Percentiles rank a stretch among this genome's conserved stretches.
Evolutionary conservation across 2,888 invertebrate genomes (phyloP).

Genomic region (Xestia c-nigrum): DNA sequence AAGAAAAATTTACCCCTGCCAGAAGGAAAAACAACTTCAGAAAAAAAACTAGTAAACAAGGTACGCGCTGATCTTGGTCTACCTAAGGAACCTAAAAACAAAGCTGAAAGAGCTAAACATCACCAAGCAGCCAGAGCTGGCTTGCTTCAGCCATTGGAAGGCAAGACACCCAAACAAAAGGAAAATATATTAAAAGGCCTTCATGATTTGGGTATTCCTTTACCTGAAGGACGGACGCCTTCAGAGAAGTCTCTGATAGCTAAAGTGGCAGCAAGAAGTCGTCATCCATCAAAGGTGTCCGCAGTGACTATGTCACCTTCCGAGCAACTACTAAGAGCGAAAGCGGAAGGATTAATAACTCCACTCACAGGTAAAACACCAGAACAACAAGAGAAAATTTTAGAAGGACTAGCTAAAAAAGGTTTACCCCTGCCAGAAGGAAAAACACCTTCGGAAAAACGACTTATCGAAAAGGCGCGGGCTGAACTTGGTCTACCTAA

Average conservation of each 20-base stretch:
- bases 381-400: slow-evolving; percentile 27
- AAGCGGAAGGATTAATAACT: slow-evolving; percentile 61
- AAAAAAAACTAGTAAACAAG: slow-evolving; percentile 25
- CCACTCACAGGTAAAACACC: slow-evolving; percentile 32
- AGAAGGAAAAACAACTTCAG: slow-evolving; percentile 35
- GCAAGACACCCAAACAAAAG: not conserved
- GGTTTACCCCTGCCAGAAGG: slow-evolving; percentile 35
- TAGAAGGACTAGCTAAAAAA: slow-evolving; percentile 41
- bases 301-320: not conserved
- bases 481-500: slow-evolving; percentile 35
- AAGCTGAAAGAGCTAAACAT: slow-evolving; percentile 11
- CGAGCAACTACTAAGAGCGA: slow-evolving; percentile 62
- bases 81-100: slow-evolving; percentile 22
- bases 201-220: slow-evolving; percentile 67
- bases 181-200: not conserved
- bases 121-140: not conserved
- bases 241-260: slow-evolving; percentile 75
- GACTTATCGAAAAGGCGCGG: slow-evolving; percentile 27
- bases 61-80: slow-evolving; percentile 39
- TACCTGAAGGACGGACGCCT: slow-evolving; percentile 73
- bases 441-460: slow-evolving; percentile 32
- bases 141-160: not conserved
- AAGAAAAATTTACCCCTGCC: slow-evolving; percentile 38
- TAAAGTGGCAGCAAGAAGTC: slow-evolving; percentile 39
- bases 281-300: not conserved